Evolutionary conservation across 1,140 invertebrate genomes (phyloP).

Genomic region (Doryteuthis pealeii): DNA sequence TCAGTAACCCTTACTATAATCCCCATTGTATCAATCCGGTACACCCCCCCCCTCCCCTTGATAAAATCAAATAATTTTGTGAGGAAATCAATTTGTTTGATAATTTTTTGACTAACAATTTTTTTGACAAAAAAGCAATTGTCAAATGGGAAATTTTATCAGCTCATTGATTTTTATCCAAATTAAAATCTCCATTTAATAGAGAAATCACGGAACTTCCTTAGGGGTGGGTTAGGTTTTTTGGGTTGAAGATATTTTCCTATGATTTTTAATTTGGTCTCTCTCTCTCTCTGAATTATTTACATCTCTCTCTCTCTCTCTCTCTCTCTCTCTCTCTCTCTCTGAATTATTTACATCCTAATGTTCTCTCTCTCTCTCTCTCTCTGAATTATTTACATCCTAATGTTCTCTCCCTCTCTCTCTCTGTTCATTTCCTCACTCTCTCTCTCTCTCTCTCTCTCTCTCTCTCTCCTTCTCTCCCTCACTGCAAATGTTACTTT

Average conservation of each 20-base stretch:
- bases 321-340: background rate
- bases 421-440: background rate
- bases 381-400: background rate
- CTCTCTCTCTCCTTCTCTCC: background rate
- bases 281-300: background rate
- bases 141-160: no score
- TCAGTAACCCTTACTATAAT: no score
- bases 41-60: no score
- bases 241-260: background rate
- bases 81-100: no score
- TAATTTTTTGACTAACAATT: no score
- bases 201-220: no score
- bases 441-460: constrained; percentile 12
- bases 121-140: no score
- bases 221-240: no score
- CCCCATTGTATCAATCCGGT: no score
- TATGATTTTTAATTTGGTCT: background rate
- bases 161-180: background rate
- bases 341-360: background rate
- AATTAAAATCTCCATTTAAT: no score
- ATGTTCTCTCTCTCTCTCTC: background rate
- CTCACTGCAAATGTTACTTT: no score
- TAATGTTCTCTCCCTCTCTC: background rate
- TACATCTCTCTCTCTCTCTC: background rate
- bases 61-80: no score